Conservation (phyloP, 2,888 invertebrate genomes). For the Scrobipalpa atriplicella region DNA sequence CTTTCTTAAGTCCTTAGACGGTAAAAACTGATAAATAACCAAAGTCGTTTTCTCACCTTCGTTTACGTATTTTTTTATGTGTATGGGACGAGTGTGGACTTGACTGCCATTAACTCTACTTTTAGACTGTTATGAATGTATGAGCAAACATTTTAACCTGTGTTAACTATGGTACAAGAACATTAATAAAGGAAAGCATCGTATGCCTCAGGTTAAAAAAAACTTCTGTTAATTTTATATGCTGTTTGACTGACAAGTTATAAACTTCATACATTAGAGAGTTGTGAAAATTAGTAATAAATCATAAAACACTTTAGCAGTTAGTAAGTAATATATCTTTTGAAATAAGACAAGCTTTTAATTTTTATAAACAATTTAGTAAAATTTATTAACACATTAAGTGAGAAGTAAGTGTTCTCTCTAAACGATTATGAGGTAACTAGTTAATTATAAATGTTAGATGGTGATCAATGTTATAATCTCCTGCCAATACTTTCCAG, state of each 20-base stretch:
- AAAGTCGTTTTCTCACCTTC: conserved; percentile 31
- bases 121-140: conserved; percentile 27
- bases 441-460: no score
- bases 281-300: neutral
- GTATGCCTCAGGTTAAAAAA: neutral
- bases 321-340: neutral
- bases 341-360: no score
- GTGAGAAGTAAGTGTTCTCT: no score
- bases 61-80: conserved; percentile 29
- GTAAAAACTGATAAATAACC: conserved; percentile 37
- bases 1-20: conserved; percentile 35
- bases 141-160: conserved; percentile 29
- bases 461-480: no score
- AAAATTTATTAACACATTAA: no score
- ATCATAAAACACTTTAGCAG: no score
- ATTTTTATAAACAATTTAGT: no score
- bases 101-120: conserved; percentile 28
- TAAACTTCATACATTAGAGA: neutral
- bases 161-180: conserved; percentile 10
- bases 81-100: conserved; percentile 13
- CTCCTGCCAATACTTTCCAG: neutral
- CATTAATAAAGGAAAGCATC: neutral
- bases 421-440: no score
- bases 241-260: conserved; percentile 20
- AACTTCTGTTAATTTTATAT: neutral